These are phyloP conservation scores for Oscheius onirici DNA, from an alignment of 2,888 invertebrate genomes.

Conservation along the genomic window DNA sequence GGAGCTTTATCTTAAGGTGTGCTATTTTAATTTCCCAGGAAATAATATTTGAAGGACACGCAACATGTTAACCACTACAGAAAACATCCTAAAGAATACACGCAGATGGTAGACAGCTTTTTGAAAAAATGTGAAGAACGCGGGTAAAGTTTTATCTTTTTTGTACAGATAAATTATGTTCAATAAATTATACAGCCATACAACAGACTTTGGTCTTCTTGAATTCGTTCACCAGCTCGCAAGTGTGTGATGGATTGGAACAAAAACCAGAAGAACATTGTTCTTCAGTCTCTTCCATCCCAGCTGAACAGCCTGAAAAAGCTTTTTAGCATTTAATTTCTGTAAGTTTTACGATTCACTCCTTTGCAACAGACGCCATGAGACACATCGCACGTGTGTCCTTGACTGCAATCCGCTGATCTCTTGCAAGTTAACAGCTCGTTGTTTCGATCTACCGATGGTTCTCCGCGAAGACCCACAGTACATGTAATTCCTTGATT, in stretches of 20 bases:
- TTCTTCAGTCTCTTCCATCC: conserved; percentile 66
- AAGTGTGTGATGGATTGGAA: background rate
- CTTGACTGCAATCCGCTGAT: conserved; percentile 53
- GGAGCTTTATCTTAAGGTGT: conserved; percentile 1
- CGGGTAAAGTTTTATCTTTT: background rate
- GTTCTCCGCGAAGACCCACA: conserved; percentile 66
- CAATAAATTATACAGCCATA: background rate
- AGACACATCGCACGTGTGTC: conserved; percentile 65
- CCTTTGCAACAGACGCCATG: conserved; percentile 66
- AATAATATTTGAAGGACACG: conserved; percentile 10
- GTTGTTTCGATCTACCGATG: conserved; percentile 61
- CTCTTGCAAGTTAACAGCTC: conserved; percentile 53
- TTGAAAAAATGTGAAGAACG: background rate
- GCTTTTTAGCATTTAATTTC: background rate
- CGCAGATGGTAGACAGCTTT: background rate
- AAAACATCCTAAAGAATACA: conserved; percentile 19
- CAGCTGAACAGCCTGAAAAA: conserved; percentile 64
- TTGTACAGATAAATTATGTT: background rate
- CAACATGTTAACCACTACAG: conserved; percentile 23
- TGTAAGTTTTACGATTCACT: conserved; percentile 57
- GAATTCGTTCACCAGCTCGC: background rate
- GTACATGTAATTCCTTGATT: conserved; percentile 60
- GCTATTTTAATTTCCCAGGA: background rate
- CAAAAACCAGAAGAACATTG: conserved; percentile 35
- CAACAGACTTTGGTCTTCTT: conserved; percentile 20